Evolutionary conservation across 2,888 invertebrate genomes (phyloP).

Genomic region (Harpagoxenus sublaevis): DNA sequence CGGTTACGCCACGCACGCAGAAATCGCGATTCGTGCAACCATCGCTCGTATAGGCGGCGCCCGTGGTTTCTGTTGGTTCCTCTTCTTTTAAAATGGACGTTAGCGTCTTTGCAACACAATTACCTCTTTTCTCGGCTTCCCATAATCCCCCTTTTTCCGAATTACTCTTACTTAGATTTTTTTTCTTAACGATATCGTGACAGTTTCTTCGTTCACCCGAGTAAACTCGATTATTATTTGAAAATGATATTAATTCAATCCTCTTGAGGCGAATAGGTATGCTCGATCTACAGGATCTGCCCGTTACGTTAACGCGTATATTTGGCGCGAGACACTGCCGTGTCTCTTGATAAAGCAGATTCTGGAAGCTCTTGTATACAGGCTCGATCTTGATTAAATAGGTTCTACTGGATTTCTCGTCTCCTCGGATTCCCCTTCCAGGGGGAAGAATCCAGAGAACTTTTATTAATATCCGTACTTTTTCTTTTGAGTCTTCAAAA

Average conservation of each 20-base stretch:
- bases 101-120: background rate
- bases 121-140: background rate
- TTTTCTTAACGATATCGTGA: background rate
- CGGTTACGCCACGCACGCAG: constrained; percentile 69
- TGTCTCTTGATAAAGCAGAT: background rate
- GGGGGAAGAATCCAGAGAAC: background rate
- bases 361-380: background rate
- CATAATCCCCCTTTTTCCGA: background rate
- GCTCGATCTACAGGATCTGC: background rate
- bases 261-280: background rate
- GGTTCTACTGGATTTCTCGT: background rate
- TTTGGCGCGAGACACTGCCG: too few relatives aligned
- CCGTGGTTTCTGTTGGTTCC: constrained; percentile 27
- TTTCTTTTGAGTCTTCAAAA: constrained; percentile 18
- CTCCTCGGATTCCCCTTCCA: background rate
- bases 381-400: constrained; percentile 15
- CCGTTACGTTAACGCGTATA: background rate
- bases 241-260: background rate
- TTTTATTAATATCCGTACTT: background rate
- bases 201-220: background rate
- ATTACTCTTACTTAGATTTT: background rate
- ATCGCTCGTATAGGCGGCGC: constrained; percentile 35
- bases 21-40: constrained; percentile 42
- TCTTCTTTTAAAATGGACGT: constrained; percentile 41
- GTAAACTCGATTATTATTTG: background rate